A percentile compares a stretch with the other conserved stretches of the same genome.
These are phyloP conservation scores for Ips typographus DNA, from an alignment of 1,140 invertebrate species.

Conservation along the genomic window DNA sequence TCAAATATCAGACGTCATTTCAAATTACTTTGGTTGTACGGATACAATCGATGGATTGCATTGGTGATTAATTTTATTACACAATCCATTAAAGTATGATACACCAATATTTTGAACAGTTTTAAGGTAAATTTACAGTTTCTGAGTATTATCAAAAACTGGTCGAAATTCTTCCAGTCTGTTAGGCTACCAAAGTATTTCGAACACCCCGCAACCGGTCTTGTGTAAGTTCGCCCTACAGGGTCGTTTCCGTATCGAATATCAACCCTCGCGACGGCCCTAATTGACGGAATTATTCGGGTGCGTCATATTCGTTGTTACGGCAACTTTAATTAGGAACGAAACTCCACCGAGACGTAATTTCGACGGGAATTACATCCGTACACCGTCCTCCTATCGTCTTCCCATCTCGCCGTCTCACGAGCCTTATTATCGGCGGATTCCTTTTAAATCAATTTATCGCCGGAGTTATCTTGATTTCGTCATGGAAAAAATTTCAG, in stretches of 20 bases:
- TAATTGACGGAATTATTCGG: constrained; percentile 33
- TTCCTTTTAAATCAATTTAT: constrained; percentile 21
- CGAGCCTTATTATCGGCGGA: constrained; percentile 18
- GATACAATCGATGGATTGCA: too few relatives aligned
- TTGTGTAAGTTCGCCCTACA: constrained; percentile 2
- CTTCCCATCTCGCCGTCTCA: constrained; percentile 6
- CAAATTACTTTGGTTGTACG: too few relatives aligned
- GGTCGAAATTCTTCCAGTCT: too few relatives aligned
- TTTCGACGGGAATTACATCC: constrained; percentile 12
- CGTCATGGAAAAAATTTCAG: background rate
- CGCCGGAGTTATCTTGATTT: constrained; percentile 2
- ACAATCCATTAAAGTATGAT: too few relatives aligned
- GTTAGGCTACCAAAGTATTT: too few relatives aligned
- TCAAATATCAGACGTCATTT: too few relatives aligned
- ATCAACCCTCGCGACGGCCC: constrained; percentile 14
- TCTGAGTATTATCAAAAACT: too few relatives aligned
- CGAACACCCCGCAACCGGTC: too few relatives aligned
- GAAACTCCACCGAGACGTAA: constrained; percentile 18
- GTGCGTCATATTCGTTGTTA: constrained; percentile 33
- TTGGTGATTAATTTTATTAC: too few relatives aligned
- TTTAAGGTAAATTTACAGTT: too few relatives aligned
- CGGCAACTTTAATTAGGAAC: constrained; percentile 32
- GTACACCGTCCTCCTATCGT: constrained; percentile 6
- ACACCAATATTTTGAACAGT: too few relatives aligned
- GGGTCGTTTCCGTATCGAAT: constrained; percentile 15